Evolutionary conservation across 2,888 invertebrate species (phyloP).

Genomic region (Drosophila picticornis): DNA sequence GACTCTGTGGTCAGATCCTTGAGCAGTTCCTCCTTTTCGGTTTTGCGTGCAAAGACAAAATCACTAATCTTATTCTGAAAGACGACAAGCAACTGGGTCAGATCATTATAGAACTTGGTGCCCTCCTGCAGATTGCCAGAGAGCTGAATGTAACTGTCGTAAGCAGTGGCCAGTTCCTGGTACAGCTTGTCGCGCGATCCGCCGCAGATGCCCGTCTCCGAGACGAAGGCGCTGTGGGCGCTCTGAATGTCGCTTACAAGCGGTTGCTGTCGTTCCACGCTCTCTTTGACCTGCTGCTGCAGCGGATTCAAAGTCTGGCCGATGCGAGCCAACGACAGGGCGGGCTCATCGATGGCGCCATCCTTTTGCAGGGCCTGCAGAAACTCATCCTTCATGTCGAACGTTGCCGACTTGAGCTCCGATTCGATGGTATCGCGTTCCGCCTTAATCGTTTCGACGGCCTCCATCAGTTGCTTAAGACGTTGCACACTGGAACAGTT

Average conservation of each 20-base stretch:
- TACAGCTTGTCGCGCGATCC: constrained; percentile 91
- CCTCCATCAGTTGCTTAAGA: constrained; percentile 92
- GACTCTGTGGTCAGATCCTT: constrained; percentile 96
- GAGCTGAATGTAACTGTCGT: constrained; percentile 96
- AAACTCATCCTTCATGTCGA: constrained; percentile 94
- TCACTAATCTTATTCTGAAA: constrained; percentile 99
- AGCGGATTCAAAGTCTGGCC: constrained; percentile 91
- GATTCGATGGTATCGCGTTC: constrained; percentile 96
- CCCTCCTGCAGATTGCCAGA: constrained; percentile 97
- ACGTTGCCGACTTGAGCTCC: constrained; percentile 92
- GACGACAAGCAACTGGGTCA: constrained; percentile 96
- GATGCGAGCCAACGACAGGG: constrained; percentile 89
- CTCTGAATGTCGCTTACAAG: constrained; percentile 90
- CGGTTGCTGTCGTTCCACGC: constrained; percentile 89
- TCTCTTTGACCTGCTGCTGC: constrained; percentile 91
- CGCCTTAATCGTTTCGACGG: constrained; percentile 93
- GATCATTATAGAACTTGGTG: constrained; percentile 97
- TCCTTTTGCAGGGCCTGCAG: constrained; percentile 90
- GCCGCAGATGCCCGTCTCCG: constrained; percentile 88
- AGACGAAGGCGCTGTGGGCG: constrained; percentile 83
- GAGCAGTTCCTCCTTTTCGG: constrained; percentile 98
- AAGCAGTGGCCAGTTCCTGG: constrained; percentile 94
- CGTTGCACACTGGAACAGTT: constrained; percentile 88
- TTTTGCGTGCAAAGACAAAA: constrained; percentile 99
- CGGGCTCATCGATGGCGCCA: constrained; percentile 92